Base-by-base conservation (phyloP, 2,888 invertebrate genomes). In the Noctua comes region DNA sequence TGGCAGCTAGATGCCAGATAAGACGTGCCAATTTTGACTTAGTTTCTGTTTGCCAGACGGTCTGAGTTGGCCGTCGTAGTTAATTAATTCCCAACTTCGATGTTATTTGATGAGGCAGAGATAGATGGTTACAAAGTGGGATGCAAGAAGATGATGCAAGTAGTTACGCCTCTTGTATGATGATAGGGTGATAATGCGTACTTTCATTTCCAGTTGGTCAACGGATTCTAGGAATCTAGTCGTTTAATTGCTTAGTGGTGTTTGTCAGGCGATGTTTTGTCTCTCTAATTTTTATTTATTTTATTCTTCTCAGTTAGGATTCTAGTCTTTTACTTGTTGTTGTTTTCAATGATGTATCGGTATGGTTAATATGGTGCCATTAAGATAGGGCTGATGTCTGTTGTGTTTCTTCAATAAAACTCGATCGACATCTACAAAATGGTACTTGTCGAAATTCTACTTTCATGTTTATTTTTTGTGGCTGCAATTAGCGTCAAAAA, bases 11-110 rank as follows among this genome's bases (percentile, higher is more conserved):
- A 90, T 92, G 89, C 89, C 89, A 92, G 95, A 94, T 94, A 94
- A 93, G 92, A 90, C 88, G 91, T 93, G 92, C 94, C 94, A 95
- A 94, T 94, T 95, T 92, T 91, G 92, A 92, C 89, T 92, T 91
- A 90, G 89, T 89, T 87, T 76, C 88, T 87, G 85, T 86, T 83
- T 88, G 89, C 85, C 89, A 89, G 86, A 80, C 89, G 83, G 88
- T 86, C 88, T 80, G 88, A 92, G 88, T 93, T 91, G 89, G 91
- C 87, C 86, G 87, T 84, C 88, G 87, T 89, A 90, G 93, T 93
- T 94, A 95, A 95, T 96, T 95, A 95, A 95, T 93, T 94, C 90
- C 87, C 86, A 94, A 94, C 91, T 94, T 92, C 86, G 90, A 92
- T 91, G 89, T 84, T 87, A 89, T 91, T 92, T 93, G 92, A 94